These are phyloP conservation scores for Xanthostigma xanthostigma DNA, from an alignment of 2,888 invertebrate species.

Conservation along the genomic window DNA sequence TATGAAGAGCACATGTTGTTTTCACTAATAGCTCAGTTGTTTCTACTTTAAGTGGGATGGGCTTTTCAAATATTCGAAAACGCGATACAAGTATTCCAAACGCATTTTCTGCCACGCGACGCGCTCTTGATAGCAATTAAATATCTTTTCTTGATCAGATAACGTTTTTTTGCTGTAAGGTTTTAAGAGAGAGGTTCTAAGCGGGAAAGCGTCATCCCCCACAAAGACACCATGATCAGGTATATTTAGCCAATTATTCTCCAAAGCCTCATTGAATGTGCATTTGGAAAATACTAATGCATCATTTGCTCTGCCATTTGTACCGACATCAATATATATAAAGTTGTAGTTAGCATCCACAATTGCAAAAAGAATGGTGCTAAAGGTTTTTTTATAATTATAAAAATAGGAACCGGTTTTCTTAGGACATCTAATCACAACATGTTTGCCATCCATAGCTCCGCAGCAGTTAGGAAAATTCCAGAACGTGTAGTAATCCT, in stretches of 20 bases:
- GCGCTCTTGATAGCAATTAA: slow-evolving; percentile 16
- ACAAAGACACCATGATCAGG: slow-evolving; percentile 10
- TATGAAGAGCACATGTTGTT: slow-evolving; percentile 15
- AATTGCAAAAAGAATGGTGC: slow-evolving; percentile 11
- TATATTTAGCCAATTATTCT: slow-evolving; percentile 11
- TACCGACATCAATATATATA: slow-evolving; percentile 9
- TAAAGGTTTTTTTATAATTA: slow-evolving; percentile 12
- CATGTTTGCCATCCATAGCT: slow-evolving; percentile 13
- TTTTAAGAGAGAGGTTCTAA: slow-evolving; percentile 10
- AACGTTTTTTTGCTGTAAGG: slow-evolving; percentile 10
- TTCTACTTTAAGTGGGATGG: slow-evolving; percentile 2
- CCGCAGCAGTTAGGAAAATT: slow-evolving; percentile 11
- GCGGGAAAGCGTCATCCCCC: slow-evolving; percentile 14
- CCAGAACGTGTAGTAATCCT: slow-evolving; percentile 10
- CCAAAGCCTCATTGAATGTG: slow-evolving; percentile 10
- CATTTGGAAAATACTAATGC: slow-evolving; percentile 12
- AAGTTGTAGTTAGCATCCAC: slow-evolving; percentile 12
- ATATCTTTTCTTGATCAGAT: slow-evolving; percentile 10
- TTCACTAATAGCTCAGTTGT: slow-evolving; percentile 12
- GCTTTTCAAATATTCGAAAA: slow-evolving; percentile 10
- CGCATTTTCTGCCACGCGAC: slow-evolving; percentile 13
- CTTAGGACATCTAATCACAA: slow-evolving; percentile 11
- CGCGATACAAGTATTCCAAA: slow-evolving; percentile 14
- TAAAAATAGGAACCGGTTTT: slow-evolving; percentile 12
- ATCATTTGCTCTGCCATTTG: slow-evolving; percentile 12